phyloP scores from a whole-genome alignment of 2,113 vertebrate species.

The Fukomys damarensis region DNA sequence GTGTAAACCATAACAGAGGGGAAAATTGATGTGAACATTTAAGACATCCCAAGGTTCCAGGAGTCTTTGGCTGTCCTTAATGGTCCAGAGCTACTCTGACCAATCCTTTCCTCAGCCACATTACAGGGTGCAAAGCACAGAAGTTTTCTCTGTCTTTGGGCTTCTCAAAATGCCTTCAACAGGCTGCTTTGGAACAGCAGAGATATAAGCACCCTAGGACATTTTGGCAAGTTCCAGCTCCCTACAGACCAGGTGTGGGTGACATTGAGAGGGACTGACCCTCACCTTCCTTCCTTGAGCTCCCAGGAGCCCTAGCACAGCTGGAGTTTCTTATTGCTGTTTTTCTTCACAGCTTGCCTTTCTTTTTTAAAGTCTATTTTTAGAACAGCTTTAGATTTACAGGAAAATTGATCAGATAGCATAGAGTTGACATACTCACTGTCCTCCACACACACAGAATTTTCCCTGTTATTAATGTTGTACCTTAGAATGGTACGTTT shows the following conservation, averaged over 20 bases:
- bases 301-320: background rate
- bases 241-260: background rate
- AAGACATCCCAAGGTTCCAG: background rate
- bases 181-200: background rate
- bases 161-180: background rate
- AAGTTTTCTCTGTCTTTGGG: background rate
- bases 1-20: background rate
- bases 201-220: background rate
- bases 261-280: background rate
- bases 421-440: background rate
- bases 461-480: background rate
- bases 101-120: background rate
- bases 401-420: background rate
- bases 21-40: background rate
- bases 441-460: background rate
- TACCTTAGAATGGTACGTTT: background rate
- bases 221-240: background rate
- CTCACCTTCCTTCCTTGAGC: background rate
- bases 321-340: background rate
- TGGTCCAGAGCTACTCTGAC: background rate
- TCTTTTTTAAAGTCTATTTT: background rate
- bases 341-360: background rate
- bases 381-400: slow-evolving; percentile 8
- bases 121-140: background rate
- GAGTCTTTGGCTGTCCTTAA: background rate